These are phyloP conservation scores for Conopomorpha cramerella DNA, from an alignment of 1,140 invertebrate genomes.

Conservation along the genomic window DNA sequence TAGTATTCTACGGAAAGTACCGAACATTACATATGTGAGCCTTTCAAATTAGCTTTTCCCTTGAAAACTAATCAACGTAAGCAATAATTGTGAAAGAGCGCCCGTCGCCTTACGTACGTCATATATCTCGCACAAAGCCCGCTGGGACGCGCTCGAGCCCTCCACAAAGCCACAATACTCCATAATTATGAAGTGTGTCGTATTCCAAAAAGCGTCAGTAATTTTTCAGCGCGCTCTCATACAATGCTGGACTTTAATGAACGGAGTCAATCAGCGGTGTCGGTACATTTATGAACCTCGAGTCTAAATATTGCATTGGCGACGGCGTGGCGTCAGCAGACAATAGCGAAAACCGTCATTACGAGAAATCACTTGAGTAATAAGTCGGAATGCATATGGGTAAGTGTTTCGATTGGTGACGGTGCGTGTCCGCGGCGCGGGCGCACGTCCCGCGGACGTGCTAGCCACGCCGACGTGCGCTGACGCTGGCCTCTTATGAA, in stretches of 20 bases:
- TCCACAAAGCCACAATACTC: conserved; percentile 51
- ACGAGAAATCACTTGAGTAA: too few species aligned
- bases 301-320: too few species aligned
- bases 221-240: conserved; percentile 44
- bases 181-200: conserved; percentile 60
- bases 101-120: conserved; percentile 24
- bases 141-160: conserved; percentile 29
- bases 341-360: too few species aligned
- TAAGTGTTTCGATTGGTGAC: too few species aligned
- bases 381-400: too few species aligned
- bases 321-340: too few species aligned
- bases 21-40: conserved; percentile 24
- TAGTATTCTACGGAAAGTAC: too few species aligned
- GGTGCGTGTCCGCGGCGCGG: too few species aligned
- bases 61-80: conserved; percentile 50
- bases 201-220: conserved; percentile 40
- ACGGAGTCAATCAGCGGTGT: conserved; percentile 56
- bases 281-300: too few species aligned
- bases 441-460: conserved; percentile 8
- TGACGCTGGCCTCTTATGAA: conserved; percentile 30
- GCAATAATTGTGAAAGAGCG: conserved; percentile 36
- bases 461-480: conserved; percentile 15
- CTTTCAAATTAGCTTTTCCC: conserved; percentile 41
- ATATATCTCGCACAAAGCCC: conserved; percentile 35
- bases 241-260: conserved; percentile 51